phyloP scores from a whole-genome alignment of 2,888 invertebrate genomes.

The Apantesis nais region DNA sequence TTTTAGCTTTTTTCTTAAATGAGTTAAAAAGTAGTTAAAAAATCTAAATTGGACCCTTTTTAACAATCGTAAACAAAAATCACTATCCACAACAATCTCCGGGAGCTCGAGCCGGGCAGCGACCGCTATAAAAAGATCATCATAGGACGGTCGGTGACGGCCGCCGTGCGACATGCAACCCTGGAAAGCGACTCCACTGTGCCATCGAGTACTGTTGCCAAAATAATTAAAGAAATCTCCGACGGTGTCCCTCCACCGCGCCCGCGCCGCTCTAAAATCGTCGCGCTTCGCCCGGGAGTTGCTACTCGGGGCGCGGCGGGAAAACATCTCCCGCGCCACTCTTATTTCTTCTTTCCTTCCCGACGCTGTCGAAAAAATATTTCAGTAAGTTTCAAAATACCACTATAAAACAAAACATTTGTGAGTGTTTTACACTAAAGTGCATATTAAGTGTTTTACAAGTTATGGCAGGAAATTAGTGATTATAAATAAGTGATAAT shows the following conservation, averaged over 20 bases:
- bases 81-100: constrained; percentile 62
- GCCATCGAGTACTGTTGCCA: constrained; percentile 89
- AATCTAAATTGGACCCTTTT: constrained; percentile 48
- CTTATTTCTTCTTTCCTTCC: constrained; percentile 86
- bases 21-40: not conserved
- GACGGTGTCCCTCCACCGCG: constrained; percentile 87
- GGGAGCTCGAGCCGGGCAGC: constrained; percentile 81
- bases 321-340: constrained; percentile 86
- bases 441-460: constrained; percentile 70
- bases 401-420: constrained; percentile 63
- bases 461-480: constrained; percentile 64
- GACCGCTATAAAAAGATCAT: constrained; percentile 85
- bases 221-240: constrained; percentile 92
- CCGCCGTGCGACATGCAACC: constrained; percentile 83
- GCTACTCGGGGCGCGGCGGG: constrained; percentile 85
- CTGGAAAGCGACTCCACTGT: constrained; percentile 85
- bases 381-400: constrained; percentile 78
- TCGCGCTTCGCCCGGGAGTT: constrained; percentile 86
- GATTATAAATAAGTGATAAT: constrained; percentile 73
- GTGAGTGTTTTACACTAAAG: constrained; percentile 70
- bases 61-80: constrained; percentile 63
- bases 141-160: constrained; percentile 78
- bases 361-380: constrained; percentile 83
- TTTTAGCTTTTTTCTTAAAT: not conserved
- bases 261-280: constrained; percentile 87